Base-by-base conservation (phyloP, 2,797 vertebrate species). In the Botia kubotai region DNA sequence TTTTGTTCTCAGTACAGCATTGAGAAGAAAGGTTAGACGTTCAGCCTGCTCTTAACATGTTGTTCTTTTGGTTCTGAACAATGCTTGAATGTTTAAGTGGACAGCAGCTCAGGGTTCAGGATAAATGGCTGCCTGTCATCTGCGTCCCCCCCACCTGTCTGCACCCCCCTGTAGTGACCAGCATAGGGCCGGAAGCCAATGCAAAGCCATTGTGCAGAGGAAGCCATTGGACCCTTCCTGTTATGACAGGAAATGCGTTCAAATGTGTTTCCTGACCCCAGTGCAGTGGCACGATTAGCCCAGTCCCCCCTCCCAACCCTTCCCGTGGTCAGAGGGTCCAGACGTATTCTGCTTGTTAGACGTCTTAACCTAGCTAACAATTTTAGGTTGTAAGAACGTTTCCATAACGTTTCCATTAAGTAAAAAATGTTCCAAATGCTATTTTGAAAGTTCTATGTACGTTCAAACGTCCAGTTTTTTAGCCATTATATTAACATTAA, bases 171-270 rank as follows among this genome's bases (percentile, higher is more conserved):
- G 43, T n/a, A 55, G 23, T 76, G 72, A 65, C 66, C 66, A 93
- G 89, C 63, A 63, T 78, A 92, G 89, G 91, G 91, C 90, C 87
- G 91, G 93, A 95, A 94, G 92, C 91, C 93, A 90, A 94, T 91
- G 93, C 90, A 90, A 93, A 94, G 92, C 91, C 91, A 94, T 93
- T 95, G 93, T 94, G 55, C 90, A 92, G 91, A 92, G 94, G 94
- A 95, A 95, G 93, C 94, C 93, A 93, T 93, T 91, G 90, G 89
- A 92, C 90, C 93, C 93, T 98, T 98, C 97, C 97, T 98, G 96
- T 98, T 97, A 95, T 97, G 95, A 96, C 95, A 98, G 97, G 97
- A 98, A 97, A 95, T 94, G 92, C 93, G 94, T 92, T 95, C 92
- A 96, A 96, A 98, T 96, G 92, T 97, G 96, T 95, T 97, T 98